Conservation (phyloP, 2,113 vertebrate genomes). For the Calidris pugnax region DNA sequence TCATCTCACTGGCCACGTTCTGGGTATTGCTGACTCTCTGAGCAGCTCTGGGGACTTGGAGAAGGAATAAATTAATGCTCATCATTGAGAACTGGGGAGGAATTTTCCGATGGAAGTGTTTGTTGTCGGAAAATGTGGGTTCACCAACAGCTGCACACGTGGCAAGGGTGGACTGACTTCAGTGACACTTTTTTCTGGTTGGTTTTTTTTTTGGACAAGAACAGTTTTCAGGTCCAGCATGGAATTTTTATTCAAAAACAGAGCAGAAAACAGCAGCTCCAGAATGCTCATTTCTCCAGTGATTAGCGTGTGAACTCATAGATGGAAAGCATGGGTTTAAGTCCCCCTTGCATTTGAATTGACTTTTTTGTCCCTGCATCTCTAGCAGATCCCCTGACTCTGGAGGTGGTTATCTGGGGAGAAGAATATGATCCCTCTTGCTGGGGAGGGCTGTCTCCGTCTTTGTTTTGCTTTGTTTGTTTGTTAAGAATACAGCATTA, state of each 20-base stretch:
- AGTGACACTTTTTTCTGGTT: neutral
- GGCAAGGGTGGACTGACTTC: slow-evolving; percentile 43
- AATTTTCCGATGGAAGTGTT: slow-evolving; percentile 51
- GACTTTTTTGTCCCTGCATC: neutral
- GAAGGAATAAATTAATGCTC: slow-evolving; percentile 32
- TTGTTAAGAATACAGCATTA: slow-evolving; percentile 60
- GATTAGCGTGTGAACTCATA: neutral
- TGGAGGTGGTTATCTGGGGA: neutral
- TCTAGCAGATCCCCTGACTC: neutral
- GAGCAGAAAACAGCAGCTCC: neutral
- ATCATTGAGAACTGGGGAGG: slow-evolving; percentile 13
- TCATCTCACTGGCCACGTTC: fast-evolving
- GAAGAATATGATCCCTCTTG: neutral
- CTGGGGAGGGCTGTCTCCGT: neutral
- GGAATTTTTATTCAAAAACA: slow-evolving; percentile 33
- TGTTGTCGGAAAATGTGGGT: slow-evolving; percentile 54
- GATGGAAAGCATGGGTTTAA: neutral
- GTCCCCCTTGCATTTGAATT: neutral
- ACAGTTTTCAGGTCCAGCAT: slow-evolving; percentile 7
- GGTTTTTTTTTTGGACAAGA: neutral
- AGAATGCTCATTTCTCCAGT: neutral
- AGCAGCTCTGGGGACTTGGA: neutral
- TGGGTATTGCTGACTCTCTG: neutral
- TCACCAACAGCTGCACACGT: slow-evolving; percentile 46
- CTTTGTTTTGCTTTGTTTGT: slow-evolving; percentile 55